phyloP scores from a whole-genome alignment of 2,888 invertebrate genomes.

The Periphyllus acericola region DNA sequence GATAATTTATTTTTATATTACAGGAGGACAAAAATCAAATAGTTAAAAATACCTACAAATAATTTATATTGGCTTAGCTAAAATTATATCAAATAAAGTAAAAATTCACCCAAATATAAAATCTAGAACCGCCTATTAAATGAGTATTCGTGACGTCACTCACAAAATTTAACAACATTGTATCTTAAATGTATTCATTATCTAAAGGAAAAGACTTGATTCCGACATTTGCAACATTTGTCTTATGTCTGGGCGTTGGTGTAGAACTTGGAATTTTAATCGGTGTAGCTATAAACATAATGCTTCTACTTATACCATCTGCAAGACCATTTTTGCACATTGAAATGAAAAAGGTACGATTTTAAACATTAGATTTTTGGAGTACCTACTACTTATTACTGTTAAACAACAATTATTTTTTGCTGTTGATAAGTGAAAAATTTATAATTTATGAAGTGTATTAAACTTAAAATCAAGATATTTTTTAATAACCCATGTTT shows the following conservation, averaged over 20 bases:
- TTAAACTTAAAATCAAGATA: background rate
- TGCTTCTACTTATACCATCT: conserved; percentile 82
- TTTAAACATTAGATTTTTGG: background rate
- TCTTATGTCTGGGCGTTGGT: conserved; percentile 81
- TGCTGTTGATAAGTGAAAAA: background rate
- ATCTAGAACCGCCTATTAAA: too few relatives aligned
- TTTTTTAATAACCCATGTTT: background rate
- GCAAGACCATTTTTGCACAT: conserved; percentile 81
- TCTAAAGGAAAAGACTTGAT: conserved; percentile 74
- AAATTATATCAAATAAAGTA: too few relatives aligned
- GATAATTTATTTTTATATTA: too few relatives aligned
- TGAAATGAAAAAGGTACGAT: conserved; percentile 75
- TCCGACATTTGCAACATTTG: conserved; percentile 85
- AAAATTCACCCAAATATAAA: too few relatives aligned
- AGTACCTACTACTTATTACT: background rate
- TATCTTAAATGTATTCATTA: background rate
- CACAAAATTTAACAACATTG: background rate
- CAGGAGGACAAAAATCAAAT: too few relatives aligned
- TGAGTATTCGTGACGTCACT: background rate
- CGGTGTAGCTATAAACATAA: conserved; percentile 82
- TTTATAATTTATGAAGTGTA: background rate
- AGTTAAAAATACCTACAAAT: too few relatives aligned
- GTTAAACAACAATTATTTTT: background rate
- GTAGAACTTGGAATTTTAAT: conserved; percentile 88
- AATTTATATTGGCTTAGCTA: too few relatives aligned